Base-by-base conservation (phyloP, 1,140 invertebrate species). In the Procambarus virginalis region DNA sequence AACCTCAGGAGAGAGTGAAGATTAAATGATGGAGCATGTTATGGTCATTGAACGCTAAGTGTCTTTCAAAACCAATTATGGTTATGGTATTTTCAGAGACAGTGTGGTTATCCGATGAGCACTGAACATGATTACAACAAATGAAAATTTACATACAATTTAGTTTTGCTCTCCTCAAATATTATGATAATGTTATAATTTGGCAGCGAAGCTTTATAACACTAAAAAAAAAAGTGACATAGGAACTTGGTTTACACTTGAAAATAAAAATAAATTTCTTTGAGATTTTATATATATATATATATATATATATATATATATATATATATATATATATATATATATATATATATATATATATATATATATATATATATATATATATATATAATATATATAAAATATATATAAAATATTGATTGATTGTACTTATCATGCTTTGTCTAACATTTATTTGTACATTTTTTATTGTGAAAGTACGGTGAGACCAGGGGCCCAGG, bases 1-100 rank as follows among this genome's bases (percentile, higher is more conserved):
- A 99, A 99, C 55, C 86, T 92, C 17, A 87, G 91, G 81, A 87
- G 91, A 85, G 91, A 92, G 85, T 92, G 82, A 91, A 73, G 2
- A 34, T 73, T 8, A 22, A 73, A 73, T 4, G 22, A 34, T 34
- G 10, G 10, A 73, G 68, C 4, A 34, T 2, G 8, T 14, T 12
- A 64, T 34, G 68, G 34, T 34, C n/a, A 73, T 4, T 73, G 60
- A 68, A 68, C 3, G 3, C 20, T 10, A 68, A 20, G 3, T 68
- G 10, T 20, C 3, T 20, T 70, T 73, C 34, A 14, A 22, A 5
- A 6, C 10, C n/a, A 8, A 73, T 6, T 8, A 10, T 73, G 6
- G 68, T 34, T 34, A 73, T 73, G 22, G 20, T 20, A 73, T 73
- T 73, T 20, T 2, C 22, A 34, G 8, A 73, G 68, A 34, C 68